Conservation (phyloP, 2,797 vertebrate genomes). For the Scolopax rusticola region DNA sequence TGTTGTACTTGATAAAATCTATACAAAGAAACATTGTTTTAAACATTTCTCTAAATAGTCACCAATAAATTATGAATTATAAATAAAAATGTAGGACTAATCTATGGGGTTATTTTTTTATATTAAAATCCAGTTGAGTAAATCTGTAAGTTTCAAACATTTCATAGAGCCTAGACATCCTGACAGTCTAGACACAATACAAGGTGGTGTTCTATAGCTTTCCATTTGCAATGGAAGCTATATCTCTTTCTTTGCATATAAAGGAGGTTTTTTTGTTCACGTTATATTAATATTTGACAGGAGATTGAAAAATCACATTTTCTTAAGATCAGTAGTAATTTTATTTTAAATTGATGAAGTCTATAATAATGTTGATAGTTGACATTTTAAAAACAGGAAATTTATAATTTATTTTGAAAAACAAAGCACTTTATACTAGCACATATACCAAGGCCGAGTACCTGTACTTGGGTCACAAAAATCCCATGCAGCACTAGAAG, state of each 20-base stretch:
- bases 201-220: not conserved
- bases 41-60: not conserved
- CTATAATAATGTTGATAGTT: not conserved
- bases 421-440: not conserved
- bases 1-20: not conserved
- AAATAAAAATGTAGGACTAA: not conserved
- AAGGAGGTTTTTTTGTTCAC: not conserved
- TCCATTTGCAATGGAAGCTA: not conserved
- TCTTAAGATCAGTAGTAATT: not conserved
- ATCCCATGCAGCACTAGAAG: too few relatives aligned
- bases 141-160: not conserved
- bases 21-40: not conserved
- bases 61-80: not conserved
- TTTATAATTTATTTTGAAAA: not conserved
- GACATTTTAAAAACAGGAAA: not conserved
- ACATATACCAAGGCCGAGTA: not conserved
- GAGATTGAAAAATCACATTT: not conserved
- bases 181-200: not conserved
- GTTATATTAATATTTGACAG: not conserved
- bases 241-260: not conserved
- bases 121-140: not conserved
- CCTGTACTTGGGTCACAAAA: too few relatives aligned
- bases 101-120: not conserved
- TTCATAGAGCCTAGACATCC: not conserved
- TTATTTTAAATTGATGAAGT: not conserved